These are phyloP conservation scores for Petrocephalus sullivani DNA, from an alignment of 2,797 vertebrate species.

Conservation along the genomic window DNA sequence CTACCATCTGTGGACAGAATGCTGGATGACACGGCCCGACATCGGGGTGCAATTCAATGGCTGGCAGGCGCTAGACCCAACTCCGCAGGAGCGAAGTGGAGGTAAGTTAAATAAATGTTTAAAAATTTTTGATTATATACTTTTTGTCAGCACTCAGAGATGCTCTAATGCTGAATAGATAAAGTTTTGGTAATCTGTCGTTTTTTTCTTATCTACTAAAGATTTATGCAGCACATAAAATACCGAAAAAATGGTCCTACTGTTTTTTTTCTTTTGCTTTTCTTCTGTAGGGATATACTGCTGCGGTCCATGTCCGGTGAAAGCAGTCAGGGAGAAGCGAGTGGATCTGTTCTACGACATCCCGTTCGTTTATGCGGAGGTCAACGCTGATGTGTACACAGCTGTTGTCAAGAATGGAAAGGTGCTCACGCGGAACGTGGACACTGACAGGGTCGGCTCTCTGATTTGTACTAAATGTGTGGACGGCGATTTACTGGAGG, in stretches of 20 bases:
- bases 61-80: slow-evolving; percentile 90
- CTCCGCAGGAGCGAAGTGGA: slow-evolving; percentile 79
- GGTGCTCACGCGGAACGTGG: slow-evolving; percentile 58
- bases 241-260: not conserved
- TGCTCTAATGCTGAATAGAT: not conserved
- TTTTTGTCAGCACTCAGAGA: not conserved
- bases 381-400: slow-evolving; percentile 75
- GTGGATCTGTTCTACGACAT: slow-evolving; percentile 70
- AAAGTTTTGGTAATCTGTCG: not conserved
- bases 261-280: not conserved
- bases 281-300: slow-evolving; percentile 69
- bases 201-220: not conserved
- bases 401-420: slow-evolving; percentile 55
- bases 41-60: slow-evolving; percentile 71
- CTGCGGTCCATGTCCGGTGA: slow-evolving; percentile 81
- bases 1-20: slow-evolving; percentile 91
- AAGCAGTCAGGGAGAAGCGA: slow-evolving; percentile 68
- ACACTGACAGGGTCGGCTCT: slow-evolving; percentile 68
- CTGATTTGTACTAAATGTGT: slow-evolving; percentile 85
- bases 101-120: slow-evolving; percentile 52
- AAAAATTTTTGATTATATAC: not conserved
- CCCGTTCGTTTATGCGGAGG: slow-evolving; percentile 79
- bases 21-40: slow-evolving; percentile 84
- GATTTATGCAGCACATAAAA: not conserved
- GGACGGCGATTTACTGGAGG: slow-evolving; percentile 56